Evolutionary conservation across 2,888 invertebrate genomes (phyloP), one percentile per base, ranked within the genome.

Genomic region (Eumacrocentrus americanus): DNA sequence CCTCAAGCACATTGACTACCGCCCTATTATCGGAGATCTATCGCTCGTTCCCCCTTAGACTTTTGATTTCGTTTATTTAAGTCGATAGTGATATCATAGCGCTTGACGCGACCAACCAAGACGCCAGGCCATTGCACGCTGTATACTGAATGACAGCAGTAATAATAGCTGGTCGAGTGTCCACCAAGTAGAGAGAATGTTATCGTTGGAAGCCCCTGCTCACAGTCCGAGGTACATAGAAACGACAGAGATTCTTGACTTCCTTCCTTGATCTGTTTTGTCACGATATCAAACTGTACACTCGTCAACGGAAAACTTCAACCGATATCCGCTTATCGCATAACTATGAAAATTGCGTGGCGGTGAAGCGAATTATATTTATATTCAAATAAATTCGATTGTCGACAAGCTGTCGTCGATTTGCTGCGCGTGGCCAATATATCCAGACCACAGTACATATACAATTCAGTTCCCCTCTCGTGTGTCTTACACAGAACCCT

Each of bases 401-500:
- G 20, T 54, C n/a, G 18, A 22, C 53, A 22, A 38, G 22, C 7
- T 52, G 29, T 16, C 9, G 18, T n/a, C 12, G 9, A 12, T 38
- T 6, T 9, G 29, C 29, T 29, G 29, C 29, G 9, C 29, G 9
- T 9, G 29, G 9, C 9, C 29, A 34, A 52, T 38, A n/a, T 35
- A 51, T 51, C 51, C 3, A 14, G 18, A 18, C 18, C 5, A n/a
- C 14, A 18, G 37, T 18, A 34, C 5, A 38, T 20, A 22, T 11
- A n/a, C n/a, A 34, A 50, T 25, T 12, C 9, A 11, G 14, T 38
- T 52, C 38, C 12, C 22, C 14, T 11, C n/a, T 6, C 14, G 57
- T 61, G 60, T 55, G 60, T 62, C 60, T 63, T 54, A 54, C 52
- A 37, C 42, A 29, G 58, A 34, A 58, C 48, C 57, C 57, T 63